Evolutionary conservation across 2,888 invertebrate species (phyloP).

Genomic region (Agrotis clavis): DNA sequence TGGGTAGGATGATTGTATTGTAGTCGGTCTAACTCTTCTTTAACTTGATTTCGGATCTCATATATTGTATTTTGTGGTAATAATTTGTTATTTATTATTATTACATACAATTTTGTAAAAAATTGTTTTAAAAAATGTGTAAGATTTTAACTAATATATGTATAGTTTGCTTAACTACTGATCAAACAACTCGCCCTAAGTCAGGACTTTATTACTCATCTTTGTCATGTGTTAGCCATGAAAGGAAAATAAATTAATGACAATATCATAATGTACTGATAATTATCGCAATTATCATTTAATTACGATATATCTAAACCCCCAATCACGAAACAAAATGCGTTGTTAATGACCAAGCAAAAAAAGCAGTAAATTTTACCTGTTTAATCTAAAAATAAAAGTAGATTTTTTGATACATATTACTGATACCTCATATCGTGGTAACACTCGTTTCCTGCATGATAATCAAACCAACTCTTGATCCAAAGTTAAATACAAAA

Average conservation of each 20-base stretch:
- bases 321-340: slow-evolving; percentile 36
- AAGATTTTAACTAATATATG: no score
- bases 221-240: not conserved
- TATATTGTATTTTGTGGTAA: no score
- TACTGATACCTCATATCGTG: slow-evolving; percentile 43
- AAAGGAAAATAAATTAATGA: slow-evolving; percentile 12
- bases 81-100: no score
- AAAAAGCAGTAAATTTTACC: slow-evolving; percentile 1
- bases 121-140: no score
- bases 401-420: slow-evolving; percentile 30
- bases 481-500: slow-evolving; percentile 43
- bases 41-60: no score
- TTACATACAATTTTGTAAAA: no score
- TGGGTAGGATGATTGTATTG: no score
- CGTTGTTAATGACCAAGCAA: slow-evolving; percentile 22
- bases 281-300: slow-evolving; percentile 1
- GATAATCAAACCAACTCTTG: slow-evolving; percentile 50
- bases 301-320: slow-evolving; percentile 12
- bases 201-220: not conserved
- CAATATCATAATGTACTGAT: slow-evolving; percentile 14
- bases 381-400: slow-evolving; percentile 32
- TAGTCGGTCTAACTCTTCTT: no score
- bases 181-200: no score
- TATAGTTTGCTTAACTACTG: no score
- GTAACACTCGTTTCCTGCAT: slow-evolving; percentile 61